A percentile compares a stretch with the other conserved stretches of the same genome.
Conservation (phyloP, 2,888 invertebrate genomes). For the Chymomyza caudatula region DNA sequence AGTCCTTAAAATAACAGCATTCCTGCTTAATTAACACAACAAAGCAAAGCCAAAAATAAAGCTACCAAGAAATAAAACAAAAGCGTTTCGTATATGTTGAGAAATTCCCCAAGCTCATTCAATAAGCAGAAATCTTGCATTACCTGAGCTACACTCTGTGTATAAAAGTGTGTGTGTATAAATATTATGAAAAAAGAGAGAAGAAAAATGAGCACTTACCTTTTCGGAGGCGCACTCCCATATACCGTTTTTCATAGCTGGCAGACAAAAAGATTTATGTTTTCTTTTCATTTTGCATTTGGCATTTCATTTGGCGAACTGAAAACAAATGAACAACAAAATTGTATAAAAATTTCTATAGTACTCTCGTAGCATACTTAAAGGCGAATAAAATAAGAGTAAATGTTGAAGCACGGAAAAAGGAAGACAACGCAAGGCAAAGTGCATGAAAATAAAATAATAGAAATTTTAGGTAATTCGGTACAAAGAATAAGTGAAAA, state of each 20-base stretch:
- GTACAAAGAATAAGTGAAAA: slow-evolving; percentile 8
- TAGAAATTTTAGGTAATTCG: background rate
- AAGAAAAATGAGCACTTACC: slow-evolving; percentile 35
- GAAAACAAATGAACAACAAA: slow-evolving; percentile 70
- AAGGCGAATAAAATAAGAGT: slow-evolving; percentile 40
- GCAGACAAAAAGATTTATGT: slow-evolving; percentile 57
- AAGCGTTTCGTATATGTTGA: slow-evolving; percentile 26
- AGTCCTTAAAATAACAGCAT: slow-evolving; percentile 57
- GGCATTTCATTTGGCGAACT: slow-evolving; percentile 34
- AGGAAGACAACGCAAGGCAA: slow-evolving; percentile 43
- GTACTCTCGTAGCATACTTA: slow-evolving; percentile 55
- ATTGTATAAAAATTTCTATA: slow-evolving; percentile 68
- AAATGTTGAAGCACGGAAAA: slow-evolving; percentile 43
- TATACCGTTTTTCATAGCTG: slow-evolving; percentile 9
- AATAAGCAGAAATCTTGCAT: slow-evolving; percentile 43
- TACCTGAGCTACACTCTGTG: background rate
- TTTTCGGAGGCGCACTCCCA: slow-evolving; percentile 14
- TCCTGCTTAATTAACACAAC: slow-evolving; percentile 73
- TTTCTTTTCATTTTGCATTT: slow-evolving; percentile 53
- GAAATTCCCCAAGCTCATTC: slow-evolving; percentile 23
- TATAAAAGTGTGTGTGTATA: slow-evolving; percentile 34
- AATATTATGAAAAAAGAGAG: slow-evolving; percentile 23
- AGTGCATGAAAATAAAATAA: slow-evolving; percentile 38
- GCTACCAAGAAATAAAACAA: slow-evolving; percentile 5
- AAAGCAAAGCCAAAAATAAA: slow-evolving; percentile 55